Base-by-base conservation (phyloP, 2,888 invertebrate genomes). In the Mellilla xanthometata region DNA sequence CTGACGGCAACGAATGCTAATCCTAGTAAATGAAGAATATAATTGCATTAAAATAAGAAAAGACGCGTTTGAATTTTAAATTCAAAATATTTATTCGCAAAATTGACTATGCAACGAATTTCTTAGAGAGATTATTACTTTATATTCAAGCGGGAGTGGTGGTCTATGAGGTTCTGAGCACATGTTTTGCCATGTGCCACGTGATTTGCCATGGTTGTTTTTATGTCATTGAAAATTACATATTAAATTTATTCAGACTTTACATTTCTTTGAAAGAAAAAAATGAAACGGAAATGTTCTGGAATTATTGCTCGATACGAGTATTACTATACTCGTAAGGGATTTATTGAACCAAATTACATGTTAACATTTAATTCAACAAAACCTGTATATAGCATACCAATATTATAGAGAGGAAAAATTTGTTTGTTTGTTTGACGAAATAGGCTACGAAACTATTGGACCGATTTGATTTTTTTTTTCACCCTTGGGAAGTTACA, bases 1-100 rank as follows among this genome's bases (percentile, higher is more conserved):
- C 30, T 30, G 39, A 41, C 35, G 59, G 45, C 43, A 59, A 57
- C 49, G 30, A 45, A 62, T 60, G 58, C 39, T 56, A 59, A 62
- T 60, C 26, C 41, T n/a, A 39, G 41, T 47, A 51, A 15, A 63
- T 61, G 44, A 42, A 42, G 56, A 47, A 49, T 59, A 63, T 41
- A 60, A 52, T 56, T 62, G 54, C 58, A 58, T 44, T 31, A 38
- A 27, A 43, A 43, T 43, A 38, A 44, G 31, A 27, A 19, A 8
- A 12, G 12, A 15, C 12, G 7, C 5, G 15, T 36, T 36, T 27
- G 10, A 13, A 36, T 15, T 28, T 3, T n/a, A 36, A 36, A 28
- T 22, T 8, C 12, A 19, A 27, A 26, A 28, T 28, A 35, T 27
- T 19, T 36, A 36, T 28, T 29, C 36, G 22, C 28, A 22, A 28